A percentile compares a stretch with the other conserved stretches of the same genome.
phyloP scores from a whole-genome alignment of 2,888 invertebrate genomes.

The Beris chalybata region DNA sequence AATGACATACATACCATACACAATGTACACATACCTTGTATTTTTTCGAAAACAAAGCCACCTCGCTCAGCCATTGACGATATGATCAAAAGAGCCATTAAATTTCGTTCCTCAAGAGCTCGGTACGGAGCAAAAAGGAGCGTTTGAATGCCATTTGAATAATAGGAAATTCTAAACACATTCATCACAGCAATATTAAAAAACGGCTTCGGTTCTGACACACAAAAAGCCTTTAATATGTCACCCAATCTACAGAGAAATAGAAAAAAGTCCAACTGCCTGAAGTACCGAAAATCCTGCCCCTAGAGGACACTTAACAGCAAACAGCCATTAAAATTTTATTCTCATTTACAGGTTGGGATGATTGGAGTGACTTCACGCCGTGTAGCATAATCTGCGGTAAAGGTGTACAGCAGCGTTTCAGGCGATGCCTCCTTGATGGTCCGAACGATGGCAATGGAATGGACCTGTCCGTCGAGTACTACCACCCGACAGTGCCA shows the following conservation, averaged over 20 bases:
- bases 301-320: background rate
- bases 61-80: too few species aligned
- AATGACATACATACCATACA: too few species aligned
- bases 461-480: constrained; percentile 6
- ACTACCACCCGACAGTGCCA: constrained; percentile 15
- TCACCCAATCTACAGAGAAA: background rate
- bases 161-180: constrained; percentile 1
- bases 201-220: background rate
- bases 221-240: constrained; percentile 9
- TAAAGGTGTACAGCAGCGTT: constrained; percentile 56
- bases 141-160: constrained; percentile 16
- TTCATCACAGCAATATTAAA: constrained; percentile 15
- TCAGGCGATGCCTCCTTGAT: constrained; percentile 55
- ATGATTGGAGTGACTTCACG: constrained; percentile 57
- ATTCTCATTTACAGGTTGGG: constrained; percentile 50
- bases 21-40: too few species aligned
- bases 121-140: constrained; percentile 5
- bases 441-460: constrained; percentile 43
- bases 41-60: too few species aligned
- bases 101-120: constrained; percentile 13
- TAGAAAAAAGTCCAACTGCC: constrained; percentile 6
- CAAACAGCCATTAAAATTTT: constrained; percentile 32
- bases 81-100: constrained; percentile 11
- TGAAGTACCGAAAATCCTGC: constrained; percentile 6
- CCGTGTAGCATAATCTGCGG: constrained; percentile 56